Evolutionary conservation across 2,888 invertebrate genomes (phyloP).

Genomic region (Abscondita cerata): DNA sequence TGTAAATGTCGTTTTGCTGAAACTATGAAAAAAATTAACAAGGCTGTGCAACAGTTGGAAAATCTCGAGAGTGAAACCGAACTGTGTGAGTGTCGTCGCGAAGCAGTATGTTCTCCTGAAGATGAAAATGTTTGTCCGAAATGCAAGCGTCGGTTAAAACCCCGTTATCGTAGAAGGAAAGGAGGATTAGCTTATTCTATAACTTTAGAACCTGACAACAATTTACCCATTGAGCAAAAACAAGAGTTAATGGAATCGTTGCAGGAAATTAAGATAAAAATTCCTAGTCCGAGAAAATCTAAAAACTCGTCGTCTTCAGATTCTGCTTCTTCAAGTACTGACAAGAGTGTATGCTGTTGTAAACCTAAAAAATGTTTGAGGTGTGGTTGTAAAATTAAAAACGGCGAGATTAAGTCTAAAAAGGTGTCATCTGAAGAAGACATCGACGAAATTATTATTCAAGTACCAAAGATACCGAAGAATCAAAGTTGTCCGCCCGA

Average conservation of each 20-base stretch:
- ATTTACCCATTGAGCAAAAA: slow-evolving; percentile 16
- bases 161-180: slow-evolving; percentile 23
- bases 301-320: slow-evolving; percentile 30
- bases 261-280: slow-evolving; percentile 48
- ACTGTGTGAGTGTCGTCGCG: background rate
- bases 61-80: slow-evolving; percentile 43
- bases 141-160: slow-evolving; percentile 22
- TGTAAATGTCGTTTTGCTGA: slow-evolving; percentile 31
- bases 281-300: slow-evolving; percentile 35
- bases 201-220: slow-evolving; percentile 33
- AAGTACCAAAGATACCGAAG: too few relatives aligned
- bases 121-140: slow-evolving; percentile 20
- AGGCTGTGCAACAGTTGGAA: slow-evolving; percentile 56
- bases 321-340: too few relatives aligned
- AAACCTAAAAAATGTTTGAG: too few relatives aligned
- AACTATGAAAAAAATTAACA: slow-evolving; percentile 30
- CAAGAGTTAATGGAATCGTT: slow-evolving; percentile 34
- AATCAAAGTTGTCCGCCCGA: too few relatives aligned
- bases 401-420: too few relatives aligned
- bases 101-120: slow-evolving; percentile 43
- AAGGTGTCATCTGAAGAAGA: too few relatives aligned
- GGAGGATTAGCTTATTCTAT: slow-evolving; percentile 36
- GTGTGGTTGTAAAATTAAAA: too few relatives aligned
- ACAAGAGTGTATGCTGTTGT: too few relatives aligned
- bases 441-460: too few relatives aligned